Evolutionary conservation across 2,113 vertebrate species (phyloP).

Genomic region (Donacobius atricapilla): DNA sequence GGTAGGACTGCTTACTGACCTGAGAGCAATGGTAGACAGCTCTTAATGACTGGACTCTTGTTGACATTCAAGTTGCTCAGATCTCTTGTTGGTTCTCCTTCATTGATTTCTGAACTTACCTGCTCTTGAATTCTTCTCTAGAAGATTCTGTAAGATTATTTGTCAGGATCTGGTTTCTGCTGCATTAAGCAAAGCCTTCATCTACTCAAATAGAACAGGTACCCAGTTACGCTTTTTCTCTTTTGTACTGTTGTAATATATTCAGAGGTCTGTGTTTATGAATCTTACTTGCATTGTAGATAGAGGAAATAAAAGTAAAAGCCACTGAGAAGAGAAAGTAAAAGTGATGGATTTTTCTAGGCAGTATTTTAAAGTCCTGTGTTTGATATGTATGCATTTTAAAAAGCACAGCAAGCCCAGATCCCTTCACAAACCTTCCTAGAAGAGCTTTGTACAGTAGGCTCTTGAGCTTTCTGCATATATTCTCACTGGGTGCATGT

Average conservation of each 20-base stretch:
- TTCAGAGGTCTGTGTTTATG: not conserved
- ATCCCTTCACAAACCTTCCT: not conserved
- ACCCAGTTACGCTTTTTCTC: not conserved
- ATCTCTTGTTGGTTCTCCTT: not conserved
- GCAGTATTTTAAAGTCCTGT: not conserved
- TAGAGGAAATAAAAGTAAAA: not conserved
- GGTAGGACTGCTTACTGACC: not conserved
- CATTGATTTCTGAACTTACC: not conserved
- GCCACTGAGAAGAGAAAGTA: not conserved
- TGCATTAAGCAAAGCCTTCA: not conserved
- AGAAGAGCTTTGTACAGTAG: not conserved
- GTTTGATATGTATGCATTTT: not conserved
- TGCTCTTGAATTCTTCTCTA: not conserved
- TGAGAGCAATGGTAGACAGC: not conserved
- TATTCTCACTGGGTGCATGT: conserved; percentile 42
- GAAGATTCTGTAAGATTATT: not conserved
- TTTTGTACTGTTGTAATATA: not conserved
- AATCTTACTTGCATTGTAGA: not conserved
- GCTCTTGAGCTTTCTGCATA: conserved; percentile 9
- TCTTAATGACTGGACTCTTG: not conserved
- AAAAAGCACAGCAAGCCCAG: not conserved
- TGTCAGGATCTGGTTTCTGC: not conserved
- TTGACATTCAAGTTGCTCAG: not conserved
- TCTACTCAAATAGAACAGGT: not conserved
- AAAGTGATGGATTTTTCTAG: not conserved